phyloP scores from a whole-genome alignment of 2,113 vertebrate species.

The Elephantulus edwardii region DNA sequence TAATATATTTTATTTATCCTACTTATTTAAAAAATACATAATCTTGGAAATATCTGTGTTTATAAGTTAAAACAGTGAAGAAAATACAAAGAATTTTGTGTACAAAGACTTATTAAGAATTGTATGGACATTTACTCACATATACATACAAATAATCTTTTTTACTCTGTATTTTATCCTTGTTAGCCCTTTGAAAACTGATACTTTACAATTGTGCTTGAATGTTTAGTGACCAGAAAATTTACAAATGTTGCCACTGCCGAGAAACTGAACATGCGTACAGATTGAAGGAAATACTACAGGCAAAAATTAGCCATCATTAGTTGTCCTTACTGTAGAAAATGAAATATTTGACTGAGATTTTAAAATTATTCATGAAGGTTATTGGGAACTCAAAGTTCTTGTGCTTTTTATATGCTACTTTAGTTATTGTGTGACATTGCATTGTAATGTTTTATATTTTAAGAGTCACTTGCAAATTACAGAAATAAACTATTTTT shows the following conservation, averaged over 20 bases:
- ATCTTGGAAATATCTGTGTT: background rate
- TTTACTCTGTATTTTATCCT: slow-evolving; percentile 66
- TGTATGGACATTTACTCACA: slow-evolving; percentile 37
- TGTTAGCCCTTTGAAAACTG: slow-evolving; percentile 84
- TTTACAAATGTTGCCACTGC: slow-evolving; percentile 86
- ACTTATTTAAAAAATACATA: slow-evolving; percentile 36
- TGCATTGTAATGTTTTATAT: slow-evolving; percentile 37
- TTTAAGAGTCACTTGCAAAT: background rate
- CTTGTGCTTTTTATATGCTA: slow-evolving; percentile 70
- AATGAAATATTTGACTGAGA: slow-evolving; percentile 87
- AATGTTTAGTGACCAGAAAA: slow-evolving; percentile 93
- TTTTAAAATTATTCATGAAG: slow-evolving; percentile 85
- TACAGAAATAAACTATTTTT: background rate
- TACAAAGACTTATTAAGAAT: background rate
- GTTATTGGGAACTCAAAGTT: slow-evolving; percentile 81
- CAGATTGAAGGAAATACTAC: slow-evolving; percentile 88
- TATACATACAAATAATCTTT: slow-evolving; percentile 57
- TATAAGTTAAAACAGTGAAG: slow-evolving; percentile 55
- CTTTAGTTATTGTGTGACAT: slow-evolving; percentile 47
- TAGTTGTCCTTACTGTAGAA: slow-evolving; percentile 87
- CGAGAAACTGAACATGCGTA: slow-evolving; percentile 84
- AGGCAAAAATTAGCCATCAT: slow-evolving; percentile 89
- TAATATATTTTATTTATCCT: slow-evolving; percentile 43
- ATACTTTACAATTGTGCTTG: slow-evolving; percentile 87
- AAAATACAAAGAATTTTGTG: background rate